Percentiles rank a stretch among this genome's conserved stretches.
Evolutionary conservation across 23 tunicate species (phyloP).

Genomic region (Phallusia fumigata): DNA sequence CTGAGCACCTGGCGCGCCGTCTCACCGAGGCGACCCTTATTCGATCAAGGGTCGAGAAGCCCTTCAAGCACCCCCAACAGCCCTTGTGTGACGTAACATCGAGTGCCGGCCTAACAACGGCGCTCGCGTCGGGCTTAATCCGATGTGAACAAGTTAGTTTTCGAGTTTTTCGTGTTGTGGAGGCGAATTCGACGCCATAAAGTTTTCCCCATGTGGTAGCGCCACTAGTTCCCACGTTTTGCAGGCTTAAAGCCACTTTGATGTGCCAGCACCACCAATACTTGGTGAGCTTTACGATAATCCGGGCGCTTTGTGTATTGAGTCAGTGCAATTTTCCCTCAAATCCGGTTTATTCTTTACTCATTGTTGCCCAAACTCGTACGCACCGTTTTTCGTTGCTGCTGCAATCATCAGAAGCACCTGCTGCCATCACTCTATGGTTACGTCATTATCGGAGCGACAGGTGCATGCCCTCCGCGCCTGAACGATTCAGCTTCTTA

Average conservation of each 20-base stretch:
- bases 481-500: too few relatives aligned
- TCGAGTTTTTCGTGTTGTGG: not conserved
- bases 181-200: not conserved
- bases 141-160: not conserved
- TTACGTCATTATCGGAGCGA: not conserved
- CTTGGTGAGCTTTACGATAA: too few relatives aligned
- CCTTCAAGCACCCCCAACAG: not conserved
- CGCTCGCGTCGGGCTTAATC: not conserved
- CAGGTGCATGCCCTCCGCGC: not conserved
- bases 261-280: too few relatives aligned
- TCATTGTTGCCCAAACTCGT: too few relatives aligned
- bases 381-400: too few relatives aligned
- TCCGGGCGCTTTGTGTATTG: too few relatives aligned
- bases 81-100: not conserved
- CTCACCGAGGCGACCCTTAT: not conserved
- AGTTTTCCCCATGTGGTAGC: not conserved
- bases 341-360: too few relatives aligned
- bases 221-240: not conserved
- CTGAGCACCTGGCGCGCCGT: conserved; percentile 11
- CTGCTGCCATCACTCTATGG: not conserved
- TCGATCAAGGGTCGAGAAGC: conserved; percentile 10
- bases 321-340: too few relatives aligned
- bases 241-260: not conserved
- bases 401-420: too few relatives aligned
- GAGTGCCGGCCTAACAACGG: not conserved